Evolutionary conservation across 1,140 invertebrate species (phyloP).

Genomic region (Teleopsis dalmanni): DNA sequence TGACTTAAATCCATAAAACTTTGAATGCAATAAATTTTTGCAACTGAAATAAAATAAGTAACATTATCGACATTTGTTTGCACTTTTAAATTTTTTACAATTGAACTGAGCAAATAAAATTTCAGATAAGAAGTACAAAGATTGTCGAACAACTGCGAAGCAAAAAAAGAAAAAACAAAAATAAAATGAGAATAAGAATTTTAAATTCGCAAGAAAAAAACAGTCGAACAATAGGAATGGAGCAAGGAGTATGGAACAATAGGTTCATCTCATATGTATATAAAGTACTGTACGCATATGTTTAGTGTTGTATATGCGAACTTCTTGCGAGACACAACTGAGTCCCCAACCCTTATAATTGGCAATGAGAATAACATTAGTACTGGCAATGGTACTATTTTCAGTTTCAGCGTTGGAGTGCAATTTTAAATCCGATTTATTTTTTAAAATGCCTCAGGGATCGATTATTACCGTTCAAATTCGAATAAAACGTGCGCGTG

Average conservation of each 20-base stretch:
- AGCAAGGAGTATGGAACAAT: neutral
- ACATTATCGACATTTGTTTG: slow-evolving; percentile 13
- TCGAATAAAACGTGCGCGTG: slow-evolving; percentile 42
- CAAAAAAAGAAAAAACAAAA: neutral
- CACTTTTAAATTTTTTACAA: slow-evolving; percentile 7
- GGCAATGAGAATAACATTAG: no score
- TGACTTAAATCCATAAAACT: neutral
- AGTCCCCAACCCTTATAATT: neutral
- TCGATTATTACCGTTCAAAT: slow-evolving; percentile 46
- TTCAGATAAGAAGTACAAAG: slow-evolving; percentile 1
- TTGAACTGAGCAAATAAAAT: slow-evolving; percentile 2
- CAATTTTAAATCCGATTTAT: slow-evolving; percentile 41
- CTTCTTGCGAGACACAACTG: neutral
- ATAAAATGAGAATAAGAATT: neutral
- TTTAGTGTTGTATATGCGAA: neutral
- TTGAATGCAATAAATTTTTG: slow-evolving; percentile 10
- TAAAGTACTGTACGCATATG: neutral
- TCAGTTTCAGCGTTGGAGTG: no score
- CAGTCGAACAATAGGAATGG: neutral
- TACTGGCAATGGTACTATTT: no score
- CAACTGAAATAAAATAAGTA: neutral
- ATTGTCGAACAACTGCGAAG: neutral
- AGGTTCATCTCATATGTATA: neutral
- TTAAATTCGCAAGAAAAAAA: neutral
- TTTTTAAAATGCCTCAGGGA: slow-evolving; percentile 46